Evolutionary conservation across 2,797 vertebrate genomes (phyloP), one percentile per base, ranked within the genome.

Genomic region (Euthynnus affinis): DNA sequence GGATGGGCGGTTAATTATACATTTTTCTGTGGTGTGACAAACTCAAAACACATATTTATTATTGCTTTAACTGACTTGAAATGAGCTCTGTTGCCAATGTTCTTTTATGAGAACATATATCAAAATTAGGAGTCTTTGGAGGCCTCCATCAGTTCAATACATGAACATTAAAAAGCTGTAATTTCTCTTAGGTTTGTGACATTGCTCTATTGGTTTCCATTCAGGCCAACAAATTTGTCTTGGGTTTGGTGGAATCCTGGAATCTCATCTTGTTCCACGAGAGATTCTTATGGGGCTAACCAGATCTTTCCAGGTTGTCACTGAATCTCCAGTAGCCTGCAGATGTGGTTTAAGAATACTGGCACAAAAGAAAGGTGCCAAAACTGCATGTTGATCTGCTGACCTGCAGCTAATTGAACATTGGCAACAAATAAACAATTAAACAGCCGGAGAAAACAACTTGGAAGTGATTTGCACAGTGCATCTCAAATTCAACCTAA

Each of bases 81-180:
- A 83, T 58, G 64, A 67, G 44, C 68, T 60, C 63, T 48, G 62
- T 57, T 82, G 53, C 82, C 71, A 51, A 8, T 20, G 46, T 56
- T 76, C 46, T 37, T 85, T 87, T 59, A 78, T 68, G 71, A 70
- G 84, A 83, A 81, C 48, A 66, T 25, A 65, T 18, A 78, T 60
- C 71, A 23, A 37, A 29, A 66, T 66, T 71, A 49, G 18, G 46
- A 8, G 18, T 20, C 44, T 60, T 49, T 12, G 63, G 64, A 69
- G 79, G 74, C 73, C 56, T 55, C n/a, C 48, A 32, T 20, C 40
- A 29, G 55, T 15, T 73, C 48, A 62, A 63, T 58, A 4, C 34
- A 56, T 44, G 27, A 18, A 62, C 44, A 71, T 49, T 53, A 59
- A 80, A 71, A 73, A 49, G 9, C 13, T 17, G 40, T 27, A 20